These are phyloP conservation scores for Drepana arcuata DNA, from an alignment of 1,140 invertebrate genomes.

Conservation along the genomic window DNA sequence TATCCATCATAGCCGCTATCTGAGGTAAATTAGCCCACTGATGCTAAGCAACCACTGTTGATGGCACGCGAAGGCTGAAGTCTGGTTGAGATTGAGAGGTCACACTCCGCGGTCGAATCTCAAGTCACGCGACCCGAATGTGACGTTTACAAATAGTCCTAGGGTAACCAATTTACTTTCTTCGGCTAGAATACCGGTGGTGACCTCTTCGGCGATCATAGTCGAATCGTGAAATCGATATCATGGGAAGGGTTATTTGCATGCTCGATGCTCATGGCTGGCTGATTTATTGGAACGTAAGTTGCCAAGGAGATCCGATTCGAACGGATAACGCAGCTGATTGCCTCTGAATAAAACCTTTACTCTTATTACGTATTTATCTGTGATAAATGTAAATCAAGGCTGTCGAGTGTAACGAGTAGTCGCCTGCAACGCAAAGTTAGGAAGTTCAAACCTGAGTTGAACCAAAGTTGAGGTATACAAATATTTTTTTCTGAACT, in stretches of 20 bases:
- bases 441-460: too few species aligned
- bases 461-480: too few species aligned
- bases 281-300: too few species aligned
- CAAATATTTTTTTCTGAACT: too few species aligned
- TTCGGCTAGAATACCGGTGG: slow-evolving; percentile 25
- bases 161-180: slow-evolving; percentile 45
- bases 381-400: too few species aligned
- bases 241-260: slow-evolving; percentile 28
- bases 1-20: slow-evolving; percentile 59
- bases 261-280: too few species aligned
- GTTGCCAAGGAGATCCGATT: too few species aligned
- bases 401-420: too few species aligned
- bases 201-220: slow-evolving; percentile 24
- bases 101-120: slow-evolving; percentile 5
- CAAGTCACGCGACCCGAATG: slow-evolving; percentile 31
- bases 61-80: slow-evolving; percentile 11
- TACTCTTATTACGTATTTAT: too few species aligned
- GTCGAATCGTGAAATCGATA: slow-evolving; percentile 27
- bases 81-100: neutral
- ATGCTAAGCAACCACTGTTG: slow-evolving; percentile 42
- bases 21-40: slow-evolving; percentile 55
- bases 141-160: slow-evolving; percentile 54
- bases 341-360: too few species aligned
- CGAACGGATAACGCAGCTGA: too few species aligned
- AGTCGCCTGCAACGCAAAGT: too few species aligned